Evolutionary conservation across 2,113 vertebrate species (phyloP).

Genomic region (Calyptomena viridis): DNA sequence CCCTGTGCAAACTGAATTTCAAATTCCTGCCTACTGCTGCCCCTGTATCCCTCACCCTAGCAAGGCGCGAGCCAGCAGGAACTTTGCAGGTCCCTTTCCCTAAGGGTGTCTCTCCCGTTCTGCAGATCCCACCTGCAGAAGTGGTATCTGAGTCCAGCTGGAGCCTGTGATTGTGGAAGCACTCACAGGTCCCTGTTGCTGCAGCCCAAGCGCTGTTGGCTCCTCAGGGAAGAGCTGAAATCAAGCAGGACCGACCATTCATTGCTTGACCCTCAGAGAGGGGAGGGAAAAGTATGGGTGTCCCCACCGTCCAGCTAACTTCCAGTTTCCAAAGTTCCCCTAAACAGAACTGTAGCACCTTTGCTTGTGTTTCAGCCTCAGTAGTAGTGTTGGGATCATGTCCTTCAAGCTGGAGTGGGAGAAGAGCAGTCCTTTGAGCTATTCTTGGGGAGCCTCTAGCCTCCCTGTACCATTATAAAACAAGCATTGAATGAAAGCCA

Average conservation of each 20-base stretch:
- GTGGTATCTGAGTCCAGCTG: background rate
- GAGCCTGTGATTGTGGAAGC: background rate
- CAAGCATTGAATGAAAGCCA: background rate
- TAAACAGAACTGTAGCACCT: background rate
- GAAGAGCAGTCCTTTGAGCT: background rate
- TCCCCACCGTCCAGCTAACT: background rate
- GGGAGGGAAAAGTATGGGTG: background rate
- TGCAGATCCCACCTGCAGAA: background rate
- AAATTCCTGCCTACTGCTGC: background rate
- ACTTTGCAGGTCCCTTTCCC: background rate
- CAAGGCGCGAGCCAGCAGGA: background rate
- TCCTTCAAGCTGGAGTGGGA: background rate
- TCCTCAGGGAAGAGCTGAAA: background rate
- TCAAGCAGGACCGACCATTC: background rate
- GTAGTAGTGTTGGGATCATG: background rate
- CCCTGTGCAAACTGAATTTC: background rate
- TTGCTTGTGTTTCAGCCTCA: background rate
- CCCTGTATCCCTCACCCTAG: background rate
- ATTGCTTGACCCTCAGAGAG: background rate
- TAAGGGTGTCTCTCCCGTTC: background rate
- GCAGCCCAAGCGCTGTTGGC: background rate
- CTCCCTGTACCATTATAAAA: background rate
- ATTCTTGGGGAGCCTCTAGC: background rate
- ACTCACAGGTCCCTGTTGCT: background rate
- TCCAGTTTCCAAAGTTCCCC: background rate